Conservation (phyloP, 2,797 vertebrate genomes). For the Rhinella marina region DNA sequence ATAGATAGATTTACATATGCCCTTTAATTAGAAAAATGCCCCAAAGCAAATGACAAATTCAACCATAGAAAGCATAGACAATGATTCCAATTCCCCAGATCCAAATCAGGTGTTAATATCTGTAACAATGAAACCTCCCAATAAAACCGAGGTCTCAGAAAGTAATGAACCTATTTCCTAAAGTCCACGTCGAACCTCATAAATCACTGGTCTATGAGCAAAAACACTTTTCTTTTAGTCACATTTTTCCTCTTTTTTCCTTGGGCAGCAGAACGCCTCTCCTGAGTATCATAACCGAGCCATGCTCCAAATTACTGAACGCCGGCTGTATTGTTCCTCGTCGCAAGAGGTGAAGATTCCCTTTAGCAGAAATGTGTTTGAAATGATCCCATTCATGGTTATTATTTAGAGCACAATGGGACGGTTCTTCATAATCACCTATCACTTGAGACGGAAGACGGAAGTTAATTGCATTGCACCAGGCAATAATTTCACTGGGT, state of each 20-base stretch:
- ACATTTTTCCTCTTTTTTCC: slow-evolving; percentile 35
- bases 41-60: too few species aligned
- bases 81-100: not conserved
- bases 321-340: slow-evolving; percentile 66
- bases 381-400: slow-evolving; percentile 63
- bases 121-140: not conserved
- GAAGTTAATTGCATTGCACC: slow-evolving; percentile 86
- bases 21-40: too few species aligned
- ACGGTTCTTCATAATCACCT: slow-evolving; percentile 64
- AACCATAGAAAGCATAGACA: not conserved
- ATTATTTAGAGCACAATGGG: slow-evolving; percentile 71
- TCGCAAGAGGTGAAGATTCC: slow-evolving; percentile 65
- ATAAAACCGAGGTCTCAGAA: slow-evolving; percentile 26
- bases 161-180: slow-evolving; percentile 53
- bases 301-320: slow-evolving; percentile 66
- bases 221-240: slow-evolving; percentile 58
- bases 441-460: slow-evolving; percentile 68
- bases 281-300: slow-evolving; percentile 64
- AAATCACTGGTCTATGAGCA: slow-evolving; percentile 47
- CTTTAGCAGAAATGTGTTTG: slow-evolving; percentile 67
- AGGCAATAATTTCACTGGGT: slow-evolving; percentile 83
- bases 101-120: not conserved
- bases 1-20: not conserved
- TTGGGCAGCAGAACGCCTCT: slow-evolving; percentile 61
- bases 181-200: slow-evolving; percentile 65